These are phyloP conservation scores for Nemapogon koenigi DNA, from an alignment of 2,888 invertebrate species.

Conservation along the genomic window DNA sequence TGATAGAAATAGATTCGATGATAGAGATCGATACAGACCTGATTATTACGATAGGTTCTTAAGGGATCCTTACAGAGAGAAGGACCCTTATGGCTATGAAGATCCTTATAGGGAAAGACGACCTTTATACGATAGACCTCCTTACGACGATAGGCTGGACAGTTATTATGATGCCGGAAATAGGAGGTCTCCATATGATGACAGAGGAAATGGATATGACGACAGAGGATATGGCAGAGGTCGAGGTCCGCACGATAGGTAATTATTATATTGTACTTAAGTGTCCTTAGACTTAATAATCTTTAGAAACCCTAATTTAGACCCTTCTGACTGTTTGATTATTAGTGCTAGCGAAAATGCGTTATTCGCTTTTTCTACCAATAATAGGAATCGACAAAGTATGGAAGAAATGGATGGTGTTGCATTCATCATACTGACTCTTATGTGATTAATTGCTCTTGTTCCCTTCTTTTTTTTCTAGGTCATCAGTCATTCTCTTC, in stretches of 20 bases:
- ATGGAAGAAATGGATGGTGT: too few species aligned
- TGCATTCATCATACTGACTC: too few species aligned
- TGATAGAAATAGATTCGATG: slow-evolving; percentile 35
- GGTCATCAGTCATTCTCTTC: too few species aligned
- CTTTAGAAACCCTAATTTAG: too few species aligned
- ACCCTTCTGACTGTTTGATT: too few species aligned
- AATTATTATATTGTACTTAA: slow-evolving; percentile 18
- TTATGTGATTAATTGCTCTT: too few species aligned
- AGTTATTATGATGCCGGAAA: slow-evolving; percentile 28
- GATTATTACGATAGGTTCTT: slow-evolving; percentile 50
- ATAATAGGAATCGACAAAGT: too few species aligned
- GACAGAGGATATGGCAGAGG: slow-evolving; percentile 40
- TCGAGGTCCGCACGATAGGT: slow-evolving; percentile 58
- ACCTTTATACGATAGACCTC: slow-evolving; percentile 37
- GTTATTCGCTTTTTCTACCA: too few species aligned
- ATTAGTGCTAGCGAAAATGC: too few species aligned
- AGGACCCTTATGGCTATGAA: slow-evolving; percentile 23
- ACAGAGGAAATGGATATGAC: slow-evolving; percentile 30
- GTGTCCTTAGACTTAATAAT: too few species aligned
- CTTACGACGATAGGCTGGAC: slow-evolving; percentile 17
- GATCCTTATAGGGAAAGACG: slow-evolving; percentile 27
- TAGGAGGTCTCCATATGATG: slow-evolving; percentile 33
- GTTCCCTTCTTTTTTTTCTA: too few species aligned
- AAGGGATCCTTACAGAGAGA: slow-evolving; percentile 31
- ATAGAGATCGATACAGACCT: slow-evolving; percentile 46